Evolutionary conservation across 2,888 invertebrate genomes (phyloP), one percentile per base, ranked within the genome.

Genomic region (Neoscelio sp.): DNA sequence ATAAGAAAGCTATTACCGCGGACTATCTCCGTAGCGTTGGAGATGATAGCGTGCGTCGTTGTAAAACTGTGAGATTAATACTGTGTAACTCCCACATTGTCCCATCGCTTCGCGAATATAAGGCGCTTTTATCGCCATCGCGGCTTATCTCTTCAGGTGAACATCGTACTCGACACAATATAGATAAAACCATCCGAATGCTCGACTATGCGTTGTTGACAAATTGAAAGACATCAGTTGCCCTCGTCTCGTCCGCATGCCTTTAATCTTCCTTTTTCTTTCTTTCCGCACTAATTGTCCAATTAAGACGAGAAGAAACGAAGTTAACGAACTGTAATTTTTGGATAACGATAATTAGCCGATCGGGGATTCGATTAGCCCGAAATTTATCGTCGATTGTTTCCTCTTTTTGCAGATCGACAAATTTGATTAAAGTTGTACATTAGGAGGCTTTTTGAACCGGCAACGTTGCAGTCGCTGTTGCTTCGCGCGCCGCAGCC

Each of bases 61-160:
- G 44, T 68, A 60, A 67, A 67, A 75, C 52, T 46, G 54, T 68
- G 28, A 68, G 76, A 76, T 68, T 68, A 76, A 76, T 76, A 76
- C 52, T 58, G 40, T 48, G 68, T 48, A 68, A 68, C 50, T 65
- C 13, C 10, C 30, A 15, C 35, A 42, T 35, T 35, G 15, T 33
- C 26, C 60, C 42, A 30, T 26, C 33, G 30, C 42, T 42, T 5
- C 52, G 40, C 50, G 30, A 75, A 40, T 60, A 67, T 48, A 67
- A 75, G 48, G 23, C 35, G 30, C 75, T 75, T 75, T 75, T 67
- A 60, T 75, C 56, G 67, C 10, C 26, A 33, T 40, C 46, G 20
- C 44, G 18, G 62, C 56, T 68, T 76, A 68, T 68, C 64, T 48
- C 46, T 58, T 62, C 46, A 62, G 71, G 62, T 62, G 62, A 62